A percentile compares a stretch with the other conserved stretches of the same genome.
These are phyloP conservation scores for Cheilosia soror DNA, from an alignment of 2,888 invertebrate species.

Conservation along the genomic window DNA sequence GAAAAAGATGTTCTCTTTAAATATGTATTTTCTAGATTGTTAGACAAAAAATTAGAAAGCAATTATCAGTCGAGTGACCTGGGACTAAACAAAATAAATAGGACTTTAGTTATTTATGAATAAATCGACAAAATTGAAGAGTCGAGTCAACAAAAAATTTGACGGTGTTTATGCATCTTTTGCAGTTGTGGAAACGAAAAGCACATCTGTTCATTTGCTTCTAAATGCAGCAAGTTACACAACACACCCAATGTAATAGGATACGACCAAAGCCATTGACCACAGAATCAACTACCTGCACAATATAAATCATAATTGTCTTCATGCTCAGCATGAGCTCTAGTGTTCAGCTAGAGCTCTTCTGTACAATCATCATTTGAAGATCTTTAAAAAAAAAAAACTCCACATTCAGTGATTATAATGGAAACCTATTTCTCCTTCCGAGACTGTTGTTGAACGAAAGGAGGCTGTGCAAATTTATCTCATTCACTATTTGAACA, in stretches of 20 bases:
- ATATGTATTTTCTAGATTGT: no score
- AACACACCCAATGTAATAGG: constrained; percentile 5
- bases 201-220: background rate
- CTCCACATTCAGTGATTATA: constrained; percentile 36
- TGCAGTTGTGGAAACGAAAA: background rate
- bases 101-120: no score
- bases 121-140: no score
- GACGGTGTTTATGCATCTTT: background rate
- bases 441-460: constrained; percentile 14
- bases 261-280: constrained; percentile 35
- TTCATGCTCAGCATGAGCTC: constrained; percentile 10
- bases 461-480: constrained; percentile 39
- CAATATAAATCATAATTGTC: constrained; percentile 39
- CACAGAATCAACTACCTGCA: constrained; percentile 21
- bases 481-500: constrained; percentile 60
- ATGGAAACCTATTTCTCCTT: constrained; percentile 39
- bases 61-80: no score
- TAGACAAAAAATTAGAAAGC: no score
- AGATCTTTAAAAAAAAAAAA: constrained; percentile 18
- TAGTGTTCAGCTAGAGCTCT: background rate
- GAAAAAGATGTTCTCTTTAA: no score
- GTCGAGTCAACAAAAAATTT: background rate
- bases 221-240: background rate
- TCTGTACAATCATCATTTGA: constrained; percentile 36
- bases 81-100: no score